These are phyloP conservation scores for Fragum fragum DNA, from an alignment of 2,888 invertebrate genomes.

Conservation along the genomic window DNA sequence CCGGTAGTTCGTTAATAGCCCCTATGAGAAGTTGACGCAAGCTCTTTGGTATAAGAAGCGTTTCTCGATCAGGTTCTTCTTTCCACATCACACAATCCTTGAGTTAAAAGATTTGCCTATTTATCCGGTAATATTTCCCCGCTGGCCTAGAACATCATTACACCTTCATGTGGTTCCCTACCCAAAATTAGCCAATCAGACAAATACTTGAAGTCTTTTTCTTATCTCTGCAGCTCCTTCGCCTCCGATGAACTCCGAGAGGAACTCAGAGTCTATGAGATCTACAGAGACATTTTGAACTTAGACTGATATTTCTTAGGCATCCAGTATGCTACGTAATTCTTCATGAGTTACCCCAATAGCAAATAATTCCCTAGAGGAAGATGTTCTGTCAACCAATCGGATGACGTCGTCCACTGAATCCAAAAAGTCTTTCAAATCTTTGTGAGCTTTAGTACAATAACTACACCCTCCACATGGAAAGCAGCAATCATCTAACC, in stretches of 20 bases:
- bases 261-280: neutral
- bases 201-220: neutral
- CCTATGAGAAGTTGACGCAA: neutral
- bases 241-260: neutral
- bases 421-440: slow-evolving; percentile 7
- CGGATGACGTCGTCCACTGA: slow-evolving; percentile 34
- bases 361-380: neutral
- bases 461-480: slow-evolving; percentile 31
- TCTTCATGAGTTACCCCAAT: neutral
- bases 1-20: no score
- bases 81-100: slow-evolving; percentile 6
- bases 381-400: neutral
- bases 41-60: neutral
- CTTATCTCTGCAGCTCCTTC: slow-evolving; percentile 4
- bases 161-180: neutral
- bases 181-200: neutral
- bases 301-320: neutral
- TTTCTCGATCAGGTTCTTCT: no score
- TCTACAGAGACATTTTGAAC: neutral
- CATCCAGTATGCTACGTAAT: neutral
- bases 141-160: neutral
- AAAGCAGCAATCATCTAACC: neutral
- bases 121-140: neutral
- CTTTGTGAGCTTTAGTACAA: slow-evolving; percentile 21
- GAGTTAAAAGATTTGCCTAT: neutral